Evolutionary conservation across 1,140 invertebrate species (phyloP).

Genomic region (Drosophila murphyi): DNA sequence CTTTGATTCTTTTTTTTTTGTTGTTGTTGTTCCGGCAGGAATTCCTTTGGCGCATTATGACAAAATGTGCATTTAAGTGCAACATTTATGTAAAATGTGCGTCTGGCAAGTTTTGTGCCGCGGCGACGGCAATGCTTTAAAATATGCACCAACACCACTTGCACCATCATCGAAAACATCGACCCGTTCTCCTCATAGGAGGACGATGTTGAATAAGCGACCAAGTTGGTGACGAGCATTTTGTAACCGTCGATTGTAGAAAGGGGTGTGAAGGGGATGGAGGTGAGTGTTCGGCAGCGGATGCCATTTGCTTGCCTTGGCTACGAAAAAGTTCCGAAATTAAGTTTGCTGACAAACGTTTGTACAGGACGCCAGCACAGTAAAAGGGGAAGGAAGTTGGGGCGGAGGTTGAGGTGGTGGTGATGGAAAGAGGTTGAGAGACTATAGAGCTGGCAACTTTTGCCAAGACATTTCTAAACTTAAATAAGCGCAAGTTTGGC

Average conservation of each 20-base stretch:
- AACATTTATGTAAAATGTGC: slow-evolving; percentile 82
- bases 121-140: slow-evolving; percentile 53
- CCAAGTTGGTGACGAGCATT: slow-evolving; percentile 70
- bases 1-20: background rate
- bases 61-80: slow-evolving; percentile 82
- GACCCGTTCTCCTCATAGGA: slow-evolving; percentile 8
- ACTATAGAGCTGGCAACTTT: slow-evolving; percentile 43
- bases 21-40: slow-evolving; percentile 14
- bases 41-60: slow-evolving; percentile 67
- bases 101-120: slow-evolving; percentile 71
- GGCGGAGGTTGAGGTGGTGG: background rate
- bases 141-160: slow-evolving; percentile 57
- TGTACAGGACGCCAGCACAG: slow-evolving; percentile 38
- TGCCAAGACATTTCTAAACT: slow-evolving; percentile 78
- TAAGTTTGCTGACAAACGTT: slow-evolving; percentile 83
- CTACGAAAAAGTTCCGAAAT: slow-evolving; percentile 78
- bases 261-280: slow-evolving; percentile 1
- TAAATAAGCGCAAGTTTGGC: slow-evolving; percentile 78
- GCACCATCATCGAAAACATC: slow-evolving; percentile 3
- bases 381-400: slow-evolving; percentile 6
- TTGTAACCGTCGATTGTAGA: slow-evolving; percentile 59
- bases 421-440: background rate
- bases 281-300: slow-evolving; percentile 21
- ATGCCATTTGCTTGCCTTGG: slow-evolving; percentile 62
- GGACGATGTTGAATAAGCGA: slow-evolving; percentile 54